Conservation (phyloP, 1,140 invertebrate species). For the Goniozus legneri region DNA sequence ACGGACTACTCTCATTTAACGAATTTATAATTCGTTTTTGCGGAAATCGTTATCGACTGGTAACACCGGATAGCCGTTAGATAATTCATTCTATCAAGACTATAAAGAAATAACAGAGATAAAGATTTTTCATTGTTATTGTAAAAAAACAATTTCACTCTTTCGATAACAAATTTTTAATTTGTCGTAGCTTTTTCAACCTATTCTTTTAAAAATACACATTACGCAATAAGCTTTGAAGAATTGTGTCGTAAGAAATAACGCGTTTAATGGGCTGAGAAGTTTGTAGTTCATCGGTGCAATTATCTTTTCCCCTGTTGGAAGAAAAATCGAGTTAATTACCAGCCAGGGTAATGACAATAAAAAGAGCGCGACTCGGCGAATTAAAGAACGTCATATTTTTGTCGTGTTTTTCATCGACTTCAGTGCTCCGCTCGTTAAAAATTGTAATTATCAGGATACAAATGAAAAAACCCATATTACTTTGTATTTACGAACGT, state of each 20-base stretch:
- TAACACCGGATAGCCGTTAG: too few species aligned
- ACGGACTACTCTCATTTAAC: slow-evolving; percentile 18
- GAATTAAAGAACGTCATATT: slow-evolving; percentile 34
- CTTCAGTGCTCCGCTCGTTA: background rate
- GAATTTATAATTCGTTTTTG: slow-evolving; percentile 28
- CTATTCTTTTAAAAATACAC: too few species aligned
- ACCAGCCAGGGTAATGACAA: slow-evolving; percentile 30
- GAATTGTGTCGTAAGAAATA: slow-evolving; percentile 17
- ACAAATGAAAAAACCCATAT: too few species aligned
- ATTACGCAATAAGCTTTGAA: background rate
- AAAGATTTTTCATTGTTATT: too few species aligned
- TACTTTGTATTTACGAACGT: too few species aligned
- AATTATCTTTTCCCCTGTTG: slow-evolving; percentile 26
- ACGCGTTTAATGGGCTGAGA: slow-evolving; percentile 33
- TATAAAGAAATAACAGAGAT: too few species aligned
- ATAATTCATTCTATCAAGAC: too few species aligned
- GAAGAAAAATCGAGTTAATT: slow-evolving; percentile 38
- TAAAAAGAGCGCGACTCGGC: slow-evolving; percentile 7
- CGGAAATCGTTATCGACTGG: slow-evolving; percentile 29
- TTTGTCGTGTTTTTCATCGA: slow-evolving; percentile 17
- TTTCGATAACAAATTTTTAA: too few species aligned
- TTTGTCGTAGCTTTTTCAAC: too few species aligned
- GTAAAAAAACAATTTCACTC: too few species aligned
- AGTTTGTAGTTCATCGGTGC: slow-evolving; percentile 31
- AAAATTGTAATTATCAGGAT: background rate